Evolutionary conservation across 2,113 vertebrate genomes (phyloP), one percentile per base, ranked within the genome.

Genomic region (Microcebus ravelobensis): DNA sequence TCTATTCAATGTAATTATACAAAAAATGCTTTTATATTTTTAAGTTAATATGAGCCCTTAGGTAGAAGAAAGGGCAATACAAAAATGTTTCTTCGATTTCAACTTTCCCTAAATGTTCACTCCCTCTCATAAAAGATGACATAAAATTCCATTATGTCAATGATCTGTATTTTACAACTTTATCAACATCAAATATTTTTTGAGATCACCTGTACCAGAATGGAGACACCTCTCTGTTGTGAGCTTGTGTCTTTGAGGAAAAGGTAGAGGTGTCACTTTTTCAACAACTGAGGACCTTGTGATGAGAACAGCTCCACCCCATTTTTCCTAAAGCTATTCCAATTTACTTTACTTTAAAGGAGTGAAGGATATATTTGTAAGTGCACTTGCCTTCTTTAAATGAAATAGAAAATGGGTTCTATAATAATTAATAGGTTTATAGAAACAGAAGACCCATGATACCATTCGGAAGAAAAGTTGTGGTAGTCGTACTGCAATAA

Each of bases 371-470:
- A 10, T 50, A 90, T 84, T 65, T 90, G 42, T 87, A 84, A 84
- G 36, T 15, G 6, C 3, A 13, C n/a, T 70, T 95, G 31, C 88
- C 50, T 82, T 76, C 85, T 96, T 31, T 79, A 96, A 91, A 91
- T 90, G 36, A 92, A 96, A 95, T 31, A 92, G 83, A 96, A 96
- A 91, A 68, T 65, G 52, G 20, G 7, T 90, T 90, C 61, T 83
- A 9, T 88, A 76, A 93, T 50, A 91, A 97, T 21, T 96, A 83
- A 96, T 4, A 87, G 76, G 12, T 88, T 63, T 94, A n/a, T 6
- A 77, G 85, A 85, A 92, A 94, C 4, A 71, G 77, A 79, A 95
- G 71, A 27, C n/a, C 18, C 59, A 71, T 4, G 63, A 71, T 57
- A 48, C n/a, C 48, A 79, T 77, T 77, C 57, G 18, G 67, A 92